phyloP scores from a whole-genome alignment of 2,888 invertebrate species.

The Pilophorus perplexus region DNA sequence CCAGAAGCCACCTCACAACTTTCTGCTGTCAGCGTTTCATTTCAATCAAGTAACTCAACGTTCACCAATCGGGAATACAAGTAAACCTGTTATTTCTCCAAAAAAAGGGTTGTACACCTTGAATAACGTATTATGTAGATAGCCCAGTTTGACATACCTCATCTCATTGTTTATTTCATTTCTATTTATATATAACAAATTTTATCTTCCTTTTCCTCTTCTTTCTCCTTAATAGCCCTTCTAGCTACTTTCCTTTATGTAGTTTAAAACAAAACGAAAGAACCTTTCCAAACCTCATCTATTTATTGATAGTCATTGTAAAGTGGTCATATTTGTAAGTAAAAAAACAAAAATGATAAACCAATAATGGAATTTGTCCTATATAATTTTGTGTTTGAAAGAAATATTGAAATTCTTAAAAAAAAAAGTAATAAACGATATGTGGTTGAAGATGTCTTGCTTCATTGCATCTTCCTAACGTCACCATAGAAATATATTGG shows the following conservation, averaged over 20 bases:
- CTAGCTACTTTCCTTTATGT: constrained; percentile 24
- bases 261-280: constrained; percentile 3
- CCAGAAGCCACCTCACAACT: too few species aligned
- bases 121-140: constrained; percentile 43
- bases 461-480: too few species aligned
- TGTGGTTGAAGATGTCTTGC: constrained; percentile 44
- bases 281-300: constrained; percentile 42
- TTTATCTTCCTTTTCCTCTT: constrained; percentile 31
- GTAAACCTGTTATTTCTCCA: background rate
- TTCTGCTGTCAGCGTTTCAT: too few species aligned
- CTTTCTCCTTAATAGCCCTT: constrained; percentile 39
- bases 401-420: constrained; percentile 47
- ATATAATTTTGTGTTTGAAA: constrained; percentile 49
- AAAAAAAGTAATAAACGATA: constrained; percentile 47
- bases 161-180: constrained; percentile 41
- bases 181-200: constrained; percentile 41
- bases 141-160: constrained; percentile 42
- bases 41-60: too few species aligned
- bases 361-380: constrained; percentile 47
- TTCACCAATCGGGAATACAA: constrained; percentile 17
- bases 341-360: constrained; percentile 43
- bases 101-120: constrained; percentile 35
- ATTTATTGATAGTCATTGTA: constrained; percentile 48
- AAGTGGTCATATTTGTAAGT: constrained; percentile 49
- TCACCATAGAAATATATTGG: too few species aligned